phyloP scores from a whole-genome alignment of 2,113 vertebrate genomes.

The Gallinago jamesoni region DNA sequence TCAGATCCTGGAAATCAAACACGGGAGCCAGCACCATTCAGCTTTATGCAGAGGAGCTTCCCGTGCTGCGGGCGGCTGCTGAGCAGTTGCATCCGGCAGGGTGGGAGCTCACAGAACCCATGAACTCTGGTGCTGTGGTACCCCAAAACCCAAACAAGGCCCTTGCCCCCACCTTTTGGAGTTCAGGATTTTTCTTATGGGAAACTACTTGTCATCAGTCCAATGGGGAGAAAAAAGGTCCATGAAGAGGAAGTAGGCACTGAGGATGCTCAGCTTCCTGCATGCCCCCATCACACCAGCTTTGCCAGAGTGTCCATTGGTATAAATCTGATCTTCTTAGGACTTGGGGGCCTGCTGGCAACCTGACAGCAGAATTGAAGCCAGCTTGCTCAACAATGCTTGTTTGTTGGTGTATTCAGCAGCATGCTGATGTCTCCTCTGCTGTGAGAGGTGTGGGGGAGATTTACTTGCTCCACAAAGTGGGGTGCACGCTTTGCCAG shows the following conservation, averaged over 20 bases:
- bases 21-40: background rate
- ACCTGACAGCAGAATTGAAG: background rate
- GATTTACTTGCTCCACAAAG: background rate
- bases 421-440: background rate
- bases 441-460: background rate
- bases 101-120: background rate
- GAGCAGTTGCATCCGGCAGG: background rate
- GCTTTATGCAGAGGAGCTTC: background rate
- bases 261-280: background rate
- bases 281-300: fast-evolving
- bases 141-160: background rate
- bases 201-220: background rate
- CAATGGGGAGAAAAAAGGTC: background rate
- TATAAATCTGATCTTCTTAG: background rate
- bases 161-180: background rate
- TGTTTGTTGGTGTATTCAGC: background rate
- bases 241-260: background rate
- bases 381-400: background rate
- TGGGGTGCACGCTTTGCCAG: background rate
- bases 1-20: background rate
- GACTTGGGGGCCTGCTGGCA: background rate
- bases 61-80: fast-evolving
- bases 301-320: background rate
- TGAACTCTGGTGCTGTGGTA: background rate
- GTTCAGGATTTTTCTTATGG: background rate